These are phyloP conservation scores for Thamnophis elegans DNA, from an alignment of 2,797 vertebrate species.

Conservation along the genomic window DNA sequence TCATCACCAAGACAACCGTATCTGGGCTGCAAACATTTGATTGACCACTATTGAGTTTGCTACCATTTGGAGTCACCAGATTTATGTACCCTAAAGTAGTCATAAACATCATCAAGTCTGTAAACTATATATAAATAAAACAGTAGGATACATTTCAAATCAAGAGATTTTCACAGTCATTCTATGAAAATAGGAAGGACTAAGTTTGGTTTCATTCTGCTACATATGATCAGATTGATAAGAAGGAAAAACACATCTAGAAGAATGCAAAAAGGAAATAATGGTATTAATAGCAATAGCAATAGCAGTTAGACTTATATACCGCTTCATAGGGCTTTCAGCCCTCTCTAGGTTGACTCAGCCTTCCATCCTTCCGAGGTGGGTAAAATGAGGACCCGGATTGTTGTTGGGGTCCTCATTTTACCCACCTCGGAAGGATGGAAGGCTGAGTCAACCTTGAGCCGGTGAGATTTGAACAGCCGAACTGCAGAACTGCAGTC, in stretches of 20 bases:
- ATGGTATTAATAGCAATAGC: no score
- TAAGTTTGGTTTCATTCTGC: not conserved
- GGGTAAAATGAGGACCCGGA: no score
- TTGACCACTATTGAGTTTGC: not conserved
- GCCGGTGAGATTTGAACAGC: no score
- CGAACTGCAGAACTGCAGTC: no score
- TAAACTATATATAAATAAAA: not conserved
- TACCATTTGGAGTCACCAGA: not conserved
- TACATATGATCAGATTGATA: not conserved
- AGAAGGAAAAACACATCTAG: not conserved
- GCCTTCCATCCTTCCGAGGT: no score
- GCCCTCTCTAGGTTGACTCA: no score
- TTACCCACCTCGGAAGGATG: no score
- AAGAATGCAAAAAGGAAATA: not conserved
- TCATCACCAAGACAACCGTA: not conserved
- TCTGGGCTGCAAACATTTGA: not conserved
- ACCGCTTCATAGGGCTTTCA: no score
- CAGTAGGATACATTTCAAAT: not conserved
- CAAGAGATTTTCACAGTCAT: not conserved
- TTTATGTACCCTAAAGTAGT: not conserved
- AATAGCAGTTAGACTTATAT: no score
- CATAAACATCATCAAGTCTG: not conserved
- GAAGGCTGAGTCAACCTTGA: no score
- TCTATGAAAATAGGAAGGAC: not conserved
- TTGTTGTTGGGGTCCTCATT: no score